These are phyloP conservation scores for Aplodontia rufa DNA, from an alignment of 2,113 vertebrate species.

Conservation along the genomic window DNA sequence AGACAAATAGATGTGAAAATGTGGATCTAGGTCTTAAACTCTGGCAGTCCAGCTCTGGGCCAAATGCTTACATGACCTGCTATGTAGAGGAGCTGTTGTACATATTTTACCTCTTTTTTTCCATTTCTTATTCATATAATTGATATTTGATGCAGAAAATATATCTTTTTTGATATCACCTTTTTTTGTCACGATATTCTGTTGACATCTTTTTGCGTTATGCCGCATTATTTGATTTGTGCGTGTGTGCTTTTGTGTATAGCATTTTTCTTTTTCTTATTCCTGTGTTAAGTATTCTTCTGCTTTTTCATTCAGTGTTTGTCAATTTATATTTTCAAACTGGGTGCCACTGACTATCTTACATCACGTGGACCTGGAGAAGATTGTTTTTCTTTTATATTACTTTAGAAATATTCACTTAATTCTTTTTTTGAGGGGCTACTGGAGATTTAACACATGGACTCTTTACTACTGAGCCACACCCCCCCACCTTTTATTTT, in stretches of 20 bases:
- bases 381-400: background rate
- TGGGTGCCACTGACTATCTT: background rate
- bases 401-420: background rate
- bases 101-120: background rate
- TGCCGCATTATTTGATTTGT: background rate
- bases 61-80: background rate
- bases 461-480: too few relatives aligned
- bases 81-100: background rate
- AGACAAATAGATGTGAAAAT: background rate
- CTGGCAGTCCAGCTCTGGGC: background rate
- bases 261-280: background rate
- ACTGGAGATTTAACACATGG: too few relatives aligned
- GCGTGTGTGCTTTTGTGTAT: background rate
- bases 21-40: background rate
- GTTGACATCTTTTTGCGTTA: background rate
- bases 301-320: background rate
- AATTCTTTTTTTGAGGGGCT: too few relatives aligned
- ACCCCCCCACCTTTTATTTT: too few relatives aligned
- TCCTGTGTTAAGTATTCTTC: background rate
- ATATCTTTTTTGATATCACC: background rate
- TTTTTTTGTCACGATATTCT: background rate
- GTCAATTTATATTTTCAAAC: background rate
- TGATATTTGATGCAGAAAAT: background rate
- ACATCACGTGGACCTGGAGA: background rate
- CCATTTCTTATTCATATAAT: background rate